Percentiles rank a stretch among this genome's conserved stretches.
Evolutionary conservation across 2,888 invertebrate species (phyloP).

Genomic region (Gari tellinella): DNA sequence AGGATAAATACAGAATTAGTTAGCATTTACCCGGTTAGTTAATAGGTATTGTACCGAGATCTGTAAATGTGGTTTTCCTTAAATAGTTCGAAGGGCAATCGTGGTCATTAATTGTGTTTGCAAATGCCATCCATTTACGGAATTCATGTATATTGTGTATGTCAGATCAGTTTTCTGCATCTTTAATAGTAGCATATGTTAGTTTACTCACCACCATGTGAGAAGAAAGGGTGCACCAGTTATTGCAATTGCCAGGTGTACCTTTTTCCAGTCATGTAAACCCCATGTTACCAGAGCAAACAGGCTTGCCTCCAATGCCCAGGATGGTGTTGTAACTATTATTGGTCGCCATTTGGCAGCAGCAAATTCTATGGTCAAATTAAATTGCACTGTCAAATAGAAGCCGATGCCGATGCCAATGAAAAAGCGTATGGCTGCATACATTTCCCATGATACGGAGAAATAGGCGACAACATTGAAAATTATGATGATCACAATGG

Average conservation of each 20-base stretch:
- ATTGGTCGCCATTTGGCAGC: conserved; percentile 26
- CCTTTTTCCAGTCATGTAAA: conserved; percentile 58
- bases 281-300: conserved; percentile 48
- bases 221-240: conserved; percentile 41
- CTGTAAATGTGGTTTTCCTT: no score
- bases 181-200: no score
- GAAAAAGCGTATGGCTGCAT: conserved; percentile 60
- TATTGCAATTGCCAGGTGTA: conserved; percentile 60
- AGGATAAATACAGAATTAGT: no score
- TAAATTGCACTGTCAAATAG: conserved; percentile 13
- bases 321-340: conserved; percentile 44
- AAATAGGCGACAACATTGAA: conserved; percentile 63
- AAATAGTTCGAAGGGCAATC: no score
- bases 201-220: conserved; percentile 34
- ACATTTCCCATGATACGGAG: conserved; percentile 71
- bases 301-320: conserved; percentile 43
- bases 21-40: no score
- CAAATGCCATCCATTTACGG: no score
- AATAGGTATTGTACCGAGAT: no score
- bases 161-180: no score
- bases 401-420: conserved; percentile 55
- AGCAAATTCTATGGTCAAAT: conserved; percentile 7
- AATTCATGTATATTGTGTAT: no score
- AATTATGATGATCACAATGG: conserved; percentile 37
- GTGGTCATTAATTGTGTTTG: no score